Percentiles rank a stretch among this genome's conserved stretches.
These are phyloP conservation scores for Heterocephalus glaber DNA, from an alignment of 2,113 vertebrate genomes.

Conservation along the genomic window DNA sequence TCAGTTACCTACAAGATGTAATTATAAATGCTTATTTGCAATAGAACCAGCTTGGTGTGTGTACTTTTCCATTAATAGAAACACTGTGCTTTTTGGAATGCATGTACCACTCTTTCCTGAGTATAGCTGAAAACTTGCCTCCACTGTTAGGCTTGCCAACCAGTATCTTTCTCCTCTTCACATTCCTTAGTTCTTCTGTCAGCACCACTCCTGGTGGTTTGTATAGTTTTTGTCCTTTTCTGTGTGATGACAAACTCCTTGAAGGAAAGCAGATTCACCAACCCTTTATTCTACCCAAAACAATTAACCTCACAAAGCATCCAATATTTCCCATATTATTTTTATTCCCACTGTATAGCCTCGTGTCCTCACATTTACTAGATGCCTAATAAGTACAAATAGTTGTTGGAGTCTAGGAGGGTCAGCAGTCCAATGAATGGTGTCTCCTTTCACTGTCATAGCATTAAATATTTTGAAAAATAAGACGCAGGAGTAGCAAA, in stretches of 20 bases:
- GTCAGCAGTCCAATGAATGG: neutral
- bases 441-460: neutral
- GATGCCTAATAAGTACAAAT: neutral
- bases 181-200: neutral
- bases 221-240: neutral
- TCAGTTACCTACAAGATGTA: slow-evolving; percentile 56
- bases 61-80: slow-evolving; percentile 27
- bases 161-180: neutral
- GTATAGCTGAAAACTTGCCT: neutral
- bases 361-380: too few relatives aligned
- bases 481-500: neutral
- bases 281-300: neutral
- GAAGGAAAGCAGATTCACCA: neutral
- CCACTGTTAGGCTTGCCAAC: neutral
- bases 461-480: neutral
- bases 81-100: neutral
- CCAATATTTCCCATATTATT: neutral
- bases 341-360: neutral
- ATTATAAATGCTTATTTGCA: slow-evolving; percentile 57
- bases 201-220: neutral
- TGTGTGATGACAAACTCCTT: neutral
- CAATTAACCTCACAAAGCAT: neutral
- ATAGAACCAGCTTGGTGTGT: neutral
- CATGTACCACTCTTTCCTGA: neutral
- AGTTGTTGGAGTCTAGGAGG: neutral